Percentiles rank a stretch among this genome's conserved stretches.
phyloP scores from a whole-genome alignment of 2,888 invertebrate genomes.

The Lithophane ornitopus region DNA sequence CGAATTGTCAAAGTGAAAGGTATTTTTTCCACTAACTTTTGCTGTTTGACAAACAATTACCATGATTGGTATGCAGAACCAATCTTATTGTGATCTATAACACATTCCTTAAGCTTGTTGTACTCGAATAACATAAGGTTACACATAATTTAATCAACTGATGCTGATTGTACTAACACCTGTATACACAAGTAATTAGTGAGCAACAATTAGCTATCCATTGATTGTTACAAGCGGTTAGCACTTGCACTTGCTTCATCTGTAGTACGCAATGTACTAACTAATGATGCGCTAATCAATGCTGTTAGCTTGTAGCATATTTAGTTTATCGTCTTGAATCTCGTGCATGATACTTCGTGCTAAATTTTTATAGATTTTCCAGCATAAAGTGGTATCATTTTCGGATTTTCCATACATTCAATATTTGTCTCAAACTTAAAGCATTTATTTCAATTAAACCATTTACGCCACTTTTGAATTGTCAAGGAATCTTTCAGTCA shows the following conservation, averaged over 20 bases:
- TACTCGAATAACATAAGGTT: constrained; percentile 1
- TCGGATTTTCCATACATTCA: not conserved
- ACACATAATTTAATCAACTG: constrained; percentile 25
- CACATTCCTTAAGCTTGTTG: not conserved
- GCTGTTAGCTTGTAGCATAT: constrained; percentile 1
- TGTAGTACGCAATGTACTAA: constrained; percentile 18
- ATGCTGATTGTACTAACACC: constrained; percentile 25
- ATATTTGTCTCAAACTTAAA: too few relatives aligned
- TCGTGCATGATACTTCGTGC: not conserved
- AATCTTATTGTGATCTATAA: not conserved
- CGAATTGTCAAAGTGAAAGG: not conserved
- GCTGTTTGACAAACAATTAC: not conserved
- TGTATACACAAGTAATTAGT: constrained; percentile 27
- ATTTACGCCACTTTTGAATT: too few relatives aligned
- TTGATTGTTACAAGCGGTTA: constrained; percentile 34
- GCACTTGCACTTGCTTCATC: constrained; percentile 33
- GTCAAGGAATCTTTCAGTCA: too few relatives aligned
- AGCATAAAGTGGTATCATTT: not conserved
- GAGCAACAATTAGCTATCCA: constrained; percentile 22
- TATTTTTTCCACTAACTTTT: not conserved
- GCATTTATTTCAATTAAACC: too few relatives aligned
- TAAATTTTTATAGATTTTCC: not conserved
- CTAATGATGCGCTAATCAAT: constrained; percentile 41
- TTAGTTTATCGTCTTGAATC: not conserved
- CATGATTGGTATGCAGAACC: not conserved